A percentile compares a stretch with the other conserved stretches of the same genome.
These are phyloP conservation scores for Misgurnus mizolepis DNA, from an alignment of 2,113 vertebrate genomes.

Conservation along the genomic window DNA sequence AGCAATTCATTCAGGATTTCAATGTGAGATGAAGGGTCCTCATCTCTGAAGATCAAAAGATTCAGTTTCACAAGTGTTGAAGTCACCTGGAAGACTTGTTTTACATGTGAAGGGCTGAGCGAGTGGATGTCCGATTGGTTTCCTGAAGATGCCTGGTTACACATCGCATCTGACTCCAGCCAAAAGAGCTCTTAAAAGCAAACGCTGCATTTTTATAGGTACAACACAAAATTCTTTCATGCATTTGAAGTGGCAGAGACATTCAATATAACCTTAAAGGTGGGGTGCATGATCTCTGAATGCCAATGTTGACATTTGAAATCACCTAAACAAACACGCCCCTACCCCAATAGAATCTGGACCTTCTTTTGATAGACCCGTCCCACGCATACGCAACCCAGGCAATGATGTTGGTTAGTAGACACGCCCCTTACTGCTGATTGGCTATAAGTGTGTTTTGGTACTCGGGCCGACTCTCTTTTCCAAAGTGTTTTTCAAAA, in stretches of 20 bases:
- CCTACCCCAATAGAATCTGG: too few species aligned
- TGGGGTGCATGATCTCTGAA: too few species aligned
- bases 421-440: too few species aligned
- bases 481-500: too few species aligned
- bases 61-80: constrained; percentile 11
- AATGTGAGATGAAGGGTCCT: neutral
- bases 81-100: neutral
- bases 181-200: neutral
- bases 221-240: neutral
- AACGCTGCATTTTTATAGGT: neutral
- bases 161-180: neutral
- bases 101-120: neutral
- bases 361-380: too few species aligned
- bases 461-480: too few species aligned
- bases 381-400: too few species aligned
- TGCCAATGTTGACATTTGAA: too few species aligned
- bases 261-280: neutral
- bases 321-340: too few species aligned
- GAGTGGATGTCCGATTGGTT: neutral
- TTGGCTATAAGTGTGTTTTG: too few species aligned
- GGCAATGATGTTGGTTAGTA: too few species aligned
- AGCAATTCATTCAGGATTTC: neutral
- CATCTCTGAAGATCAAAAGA: neutral
- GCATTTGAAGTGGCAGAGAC: neutral
- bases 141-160: neutral